phyloP scores from a whole-genome alignment of 2,888 invertebrate species.

The Catocala nupta region DNA sequence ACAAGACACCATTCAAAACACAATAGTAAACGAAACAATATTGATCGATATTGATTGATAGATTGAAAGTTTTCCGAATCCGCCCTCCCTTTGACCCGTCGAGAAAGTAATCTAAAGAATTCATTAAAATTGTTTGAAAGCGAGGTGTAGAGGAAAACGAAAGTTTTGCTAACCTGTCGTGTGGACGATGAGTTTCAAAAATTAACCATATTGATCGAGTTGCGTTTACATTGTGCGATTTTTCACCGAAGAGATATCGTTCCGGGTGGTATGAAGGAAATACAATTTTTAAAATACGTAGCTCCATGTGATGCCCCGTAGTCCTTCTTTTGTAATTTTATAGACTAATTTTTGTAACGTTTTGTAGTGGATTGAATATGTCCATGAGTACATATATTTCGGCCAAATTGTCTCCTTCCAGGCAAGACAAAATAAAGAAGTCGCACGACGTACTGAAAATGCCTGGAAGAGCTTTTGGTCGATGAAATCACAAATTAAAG shows the following conservation, averaged over 20 bases:
- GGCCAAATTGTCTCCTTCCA: no score
- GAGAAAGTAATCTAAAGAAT: constrained; percentile 53
- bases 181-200: constrained; percentile 73
- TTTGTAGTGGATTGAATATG: no score
- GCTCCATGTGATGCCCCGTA: no score
- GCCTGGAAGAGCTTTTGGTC: no score
- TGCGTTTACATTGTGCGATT: constrained; percentile 58
- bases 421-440: no score
- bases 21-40: constrained; percentile 4
- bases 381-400: no score
- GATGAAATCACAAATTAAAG: no score
- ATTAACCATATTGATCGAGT: constrained; percentile 65
- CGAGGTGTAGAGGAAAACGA: constrained; percentile 72
- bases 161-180: constrained; percentile 69
- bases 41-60: constrained; percentile 11
- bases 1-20: neutral
- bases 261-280: no score
- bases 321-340: no score
- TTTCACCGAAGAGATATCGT: constrained; percentile 1
- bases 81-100: constrained; percentile 31
- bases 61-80: constrained; percentile 10
- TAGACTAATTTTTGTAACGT: no score
- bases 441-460: no score
- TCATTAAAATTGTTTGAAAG: constrained; percentile 65
- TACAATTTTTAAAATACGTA: no score